phyloP scores from a whole-genome alignment of 2,888 invertebrate species.

The Trichopria drosophilae region DNA sequence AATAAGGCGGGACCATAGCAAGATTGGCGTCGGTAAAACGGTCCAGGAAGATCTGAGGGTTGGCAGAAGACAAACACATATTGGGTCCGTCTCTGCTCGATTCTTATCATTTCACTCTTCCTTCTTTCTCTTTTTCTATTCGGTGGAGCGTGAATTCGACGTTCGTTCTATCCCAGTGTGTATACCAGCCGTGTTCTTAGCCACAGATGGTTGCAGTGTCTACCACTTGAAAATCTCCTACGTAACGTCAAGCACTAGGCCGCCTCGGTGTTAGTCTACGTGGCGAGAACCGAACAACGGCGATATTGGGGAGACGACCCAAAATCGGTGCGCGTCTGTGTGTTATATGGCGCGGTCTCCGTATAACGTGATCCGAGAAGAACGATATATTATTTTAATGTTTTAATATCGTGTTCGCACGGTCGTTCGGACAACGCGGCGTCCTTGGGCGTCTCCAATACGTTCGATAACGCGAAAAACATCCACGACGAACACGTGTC shows the following conservation, averaged over 20 bases:
- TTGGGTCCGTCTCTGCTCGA: slow-evolving; percentile 39
- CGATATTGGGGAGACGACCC: too few relatives aligned
- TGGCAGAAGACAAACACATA: slow-evolving; percentile 42
- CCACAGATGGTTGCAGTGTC: slow-evolving; percentile 45
- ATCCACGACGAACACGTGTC: too few relatives aligned
- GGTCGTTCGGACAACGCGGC: slow-evolving; percentile 55
- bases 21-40: slow-evolving; percentile 40
- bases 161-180: too few relatives aligned
- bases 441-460: slow-evolving; percentile 43
- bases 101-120: slow-evolving; percentile 24
- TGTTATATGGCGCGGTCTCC: slow-evolving; percentile 40
- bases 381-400: slow-evolving; percentile 57
- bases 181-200: slow-evolving; percentile 38
- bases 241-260: slow-evolving; percentile 7
- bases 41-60: slow-evolving; percentile 11
- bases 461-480: slow-evolving; percentile 34
- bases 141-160: slow-evolving; percentile 1
- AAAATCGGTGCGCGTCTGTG: too few relatives aligned
- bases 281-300: slow-evolving; percentile 28
- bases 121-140: slow-evolving; percentile 24
- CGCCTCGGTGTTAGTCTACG: slow-evolving; percentile 25
- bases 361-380: slow-evolving; percentile 45
- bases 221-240: slow-evolving; percentile 18
- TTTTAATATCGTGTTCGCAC: slow-evolving; percentile 57
- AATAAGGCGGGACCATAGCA: slow-evolving; percentile 39